Conservation (phyloP, 2,797 vertebrate species). For the Alauda arvensis region DNA sequence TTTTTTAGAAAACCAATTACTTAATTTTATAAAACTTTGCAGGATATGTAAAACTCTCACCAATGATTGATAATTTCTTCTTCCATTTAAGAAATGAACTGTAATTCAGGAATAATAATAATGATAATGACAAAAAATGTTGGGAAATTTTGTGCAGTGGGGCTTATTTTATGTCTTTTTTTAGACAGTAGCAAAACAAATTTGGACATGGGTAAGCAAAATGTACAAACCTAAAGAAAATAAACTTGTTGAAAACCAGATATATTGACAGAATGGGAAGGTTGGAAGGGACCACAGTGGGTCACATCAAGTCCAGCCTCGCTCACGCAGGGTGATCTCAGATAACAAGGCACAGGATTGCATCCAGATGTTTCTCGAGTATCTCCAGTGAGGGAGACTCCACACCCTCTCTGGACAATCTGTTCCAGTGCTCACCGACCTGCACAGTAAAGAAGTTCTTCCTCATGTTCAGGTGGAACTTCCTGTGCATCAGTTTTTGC, state of each 20-base stretch:
- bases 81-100: background rate
- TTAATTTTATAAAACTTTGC: background rate
- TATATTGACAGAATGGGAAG: background rate
- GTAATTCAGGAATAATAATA: background rate
- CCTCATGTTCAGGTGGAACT: fast-evolving
- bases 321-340: background rate
- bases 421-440: no score
- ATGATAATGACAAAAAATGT: background rate
- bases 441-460: no score
- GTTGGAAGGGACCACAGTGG: background rate
- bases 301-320: fast-evolving
- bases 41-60: background rate
- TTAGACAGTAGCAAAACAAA: background rate
- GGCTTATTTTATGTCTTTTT: background rate
- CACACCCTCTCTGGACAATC: no score
- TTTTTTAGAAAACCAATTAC: background rate
- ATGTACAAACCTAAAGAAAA: background rate
- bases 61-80: background rate
- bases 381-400: background rate
- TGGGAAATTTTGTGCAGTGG: background rate
- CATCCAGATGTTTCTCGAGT: fast-evolving
- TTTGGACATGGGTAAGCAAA: background rate
- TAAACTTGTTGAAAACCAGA: background rate
- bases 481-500: background rate
- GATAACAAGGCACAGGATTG: no score